Evolutionary conservation across 2,797 vertebrate genomes (phyloP).

Genomic region (Apogon hyalosoma): DNA sequence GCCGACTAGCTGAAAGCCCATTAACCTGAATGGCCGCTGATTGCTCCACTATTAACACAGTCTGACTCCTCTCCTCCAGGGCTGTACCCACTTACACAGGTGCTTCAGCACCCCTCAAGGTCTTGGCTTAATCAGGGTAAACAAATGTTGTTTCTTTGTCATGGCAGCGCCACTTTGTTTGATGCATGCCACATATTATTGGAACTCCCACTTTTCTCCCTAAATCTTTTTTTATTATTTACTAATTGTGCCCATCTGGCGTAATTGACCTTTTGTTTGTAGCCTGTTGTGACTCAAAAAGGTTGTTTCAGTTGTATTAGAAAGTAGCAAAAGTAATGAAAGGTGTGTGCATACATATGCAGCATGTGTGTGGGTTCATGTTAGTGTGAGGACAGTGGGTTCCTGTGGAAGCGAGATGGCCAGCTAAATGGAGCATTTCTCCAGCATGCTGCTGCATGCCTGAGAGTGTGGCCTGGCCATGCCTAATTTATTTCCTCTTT

Average conservation of each 20-base stretch:
- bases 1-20: conserved; percentile 81
- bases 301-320: conserved; percentile 56
- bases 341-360: conserved; percentile 17
- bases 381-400: conserved; percentile 53
- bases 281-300: conserved; percentile 63
- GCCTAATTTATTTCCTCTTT: conserved; percentile 86
- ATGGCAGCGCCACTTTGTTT: conserved; percentile 71
- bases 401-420: conserved; percentile 66
- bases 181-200: conserved; percentile 65
- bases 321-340: conserved; percentile 66
- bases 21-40: conserved; percentile 86
- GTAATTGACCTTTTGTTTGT: conserved; percentile 76
- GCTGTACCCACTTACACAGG: conserved; percentile 77
- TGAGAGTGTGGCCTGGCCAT: conserved; percentile 78
- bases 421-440: conserved; percentile 83
- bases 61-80: conserved; percentile 78
- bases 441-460: conserved; percentile 75
- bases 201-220: conserved; percentile 52
- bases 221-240: conserved; percentile 54
- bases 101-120: conserved; percentile 78
- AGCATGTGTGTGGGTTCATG: conserved; percentile 33
- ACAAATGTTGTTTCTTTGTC: conserved; percentile 82
- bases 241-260: conserved; percentile 78
- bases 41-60: conserved; percentile 83
- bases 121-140: conserved; percentile 78